phyloP scores from a whole-genome alignment of 92 coral and sea anemone genomes.

The Paragorgia papillata region DNA sequence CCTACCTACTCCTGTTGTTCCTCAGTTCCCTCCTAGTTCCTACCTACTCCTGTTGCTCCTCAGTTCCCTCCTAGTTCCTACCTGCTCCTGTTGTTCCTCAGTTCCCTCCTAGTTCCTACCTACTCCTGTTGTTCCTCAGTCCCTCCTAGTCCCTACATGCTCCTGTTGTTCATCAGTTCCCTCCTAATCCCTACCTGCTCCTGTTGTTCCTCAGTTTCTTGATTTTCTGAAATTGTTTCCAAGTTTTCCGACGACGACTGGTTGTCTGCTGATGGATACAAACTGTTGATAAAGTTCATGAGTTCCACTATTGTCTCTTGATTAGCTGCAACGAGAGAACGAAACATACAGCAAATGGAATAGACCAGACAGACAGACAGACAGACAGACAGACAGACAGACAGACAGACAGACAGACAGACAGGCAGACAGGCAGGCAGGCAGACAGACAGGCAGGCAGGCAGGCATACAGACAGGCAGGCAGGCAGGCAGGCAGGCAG shows the following conservation, averaged over 20 bases:
- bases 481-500: not conserved
- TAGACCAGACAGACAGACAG: not conserved
- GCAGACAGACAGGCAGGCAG: not conserved
- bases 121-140: not conserved
- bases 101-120: not conserved
- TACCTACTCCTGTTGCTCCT: too few species aligned
- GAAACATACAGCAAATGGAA: not conserved
- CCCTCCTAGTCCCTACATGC: too few species aligned
- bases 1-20: too few species aligned
- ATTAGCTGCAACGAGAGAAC: conserved; percentile 66
- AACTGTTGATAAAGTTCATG: conserved; percentile 80
- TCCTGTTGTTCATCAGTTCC: too few species aligned
- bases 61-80: too few species aligned
- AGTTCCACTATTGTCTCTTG: conserved; percentile 91
- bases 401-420: not conserved
- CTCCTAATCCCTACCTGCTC: not conserved
- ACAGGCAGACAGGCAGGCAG: too few species aligned
- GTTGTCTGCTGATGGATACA: conserved; percentile 62
- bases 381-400: not conserved
- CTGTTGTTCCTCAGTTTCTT: not conserved
- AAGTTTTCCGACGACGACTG: conserved; percentile 42
- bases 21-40: too few species aligned
- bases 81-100: too few species aligned
- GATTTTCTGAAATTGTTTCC: conserved; percentile 51
- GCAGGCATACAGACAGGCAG: not conserved